Evolutionary conservation across 2,888 invertebrate species (phyloP).

Genomic region (Melieria picta): DNA sequence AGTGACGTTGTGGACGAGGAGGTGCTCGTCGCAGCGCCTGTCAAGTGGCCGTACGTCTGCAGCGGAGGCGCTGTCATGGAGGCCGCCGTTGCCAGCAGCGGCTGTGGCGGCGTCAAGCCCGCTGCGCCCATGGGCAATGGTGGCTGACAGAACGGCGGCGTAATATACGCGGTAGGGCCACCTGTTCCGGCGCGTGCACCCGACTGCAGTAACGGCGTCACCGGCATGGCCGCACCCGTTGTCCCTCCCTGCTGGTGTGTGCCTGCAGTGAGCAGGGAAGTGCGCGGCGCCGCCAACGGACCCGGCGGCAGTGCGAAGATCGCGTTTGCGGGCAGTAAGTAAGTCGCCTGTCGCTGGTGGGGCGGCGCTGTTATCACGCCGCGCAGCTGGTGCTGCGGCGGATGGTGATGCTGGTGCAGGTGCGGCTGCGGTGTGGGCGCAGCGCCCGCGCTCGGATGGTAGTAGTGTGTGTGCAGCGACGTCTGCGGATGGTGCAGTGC

Average conservation of each 20-base stretch:
- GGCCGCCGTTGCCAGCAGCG: slow-evolving; percentile 47
- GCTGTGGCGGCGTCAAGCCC: slow-evolving; percentile 39
- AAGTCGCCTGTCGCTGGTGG: slow-evolving; percentile 37
- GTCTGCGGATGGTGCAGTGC: slow-evolving; percentile 38
- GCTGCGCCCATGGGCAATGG: slow-evolving; percentile 46
- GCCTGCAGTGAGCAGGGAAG: slow-evolving; percentile 47
- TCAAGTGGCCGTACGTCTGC: slow-evolving; percentile 42
- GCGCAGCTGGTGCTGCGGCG: slow-evolving; percentile 45
- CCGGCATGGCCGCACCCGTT: slow-evolving; percentile 38
- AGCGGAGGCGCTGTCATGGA: slow-evolving; percentile 36
- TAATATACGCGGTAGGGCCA: slow-evolving; percentile 51
- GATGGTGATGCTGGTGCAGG: slow-evolving; percentile 44
- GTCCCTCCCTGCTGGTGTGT: slow-evolving; percentile 44
- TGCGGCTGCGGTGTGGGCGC: slow-evolving; percentile 40
- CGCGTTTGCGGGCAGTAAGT: slow-evolving; percentile 31
- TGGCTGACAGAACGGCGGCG: slow-evolving; percentile 50
- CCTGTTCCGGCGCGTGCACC: slow-evolving; percentile 47
- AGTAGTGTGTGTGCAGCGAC: slow-evolving; percentile 37
- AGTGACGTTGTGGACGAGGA: slow-evolving; percentile 39
- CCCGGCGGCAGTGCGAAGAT: slow-evolving; percentile 47
- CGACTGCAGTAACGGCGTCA: slow-evolving; percentile 44
- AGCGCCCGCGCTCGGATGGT: slow-evolving; percentile 36
- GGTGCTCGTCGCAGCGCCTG: slow-evolving; percentile 27
- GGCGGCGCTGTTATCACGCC: slow-evolving; percentile 39
- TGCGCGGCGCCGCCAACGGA: slow-evolving; percentile 47